phyloP scores from a whole-genome alignment of 2,113 vertebrate species.

The Mustelus asterias region DNA sequence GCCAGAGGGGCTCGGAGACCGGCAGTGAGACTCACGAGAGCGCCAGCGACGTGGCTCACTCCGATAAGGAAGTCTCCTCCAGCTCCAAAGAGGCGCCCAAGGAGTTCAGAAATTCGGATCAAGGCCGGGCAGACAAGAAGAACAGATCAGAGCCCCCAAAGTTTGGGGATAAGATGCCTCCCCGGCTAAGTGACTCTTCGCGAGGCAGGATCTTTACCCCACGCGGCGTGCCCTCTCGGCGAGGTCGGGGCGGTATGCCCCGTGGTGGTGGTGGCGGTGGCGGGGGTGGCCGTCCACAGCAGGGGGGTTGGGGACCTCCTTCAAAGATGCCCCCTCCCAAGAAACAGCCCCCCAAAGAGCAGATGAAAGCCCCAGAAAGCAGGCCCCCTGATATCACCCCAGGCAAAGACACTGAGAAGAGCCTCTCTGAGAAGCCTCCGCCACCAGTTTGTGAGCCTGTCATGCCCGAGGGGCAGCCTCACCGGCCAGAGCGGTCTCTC shows the following conservation, averaged over 20 bases:
- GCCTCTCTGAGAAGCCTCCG: conserved; percentile 49
- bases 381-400: conserved; percentile 33
- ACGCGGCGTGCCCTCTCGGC: conserved; percentile 75
- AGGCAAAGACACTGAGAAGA: conserved; percentile 41
- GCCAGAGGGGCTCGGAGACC: conserved; percentile 80
- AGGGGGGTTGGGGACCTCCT: not conserved
- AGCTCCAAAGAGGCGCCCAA: conserved; percentile 44
- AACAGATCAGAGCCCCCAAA: conserved; percentile 40
- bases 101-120: not conserved
- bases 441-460: conserved; percentile 44
- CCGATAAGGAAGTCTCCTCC: conserved; percentile 75
- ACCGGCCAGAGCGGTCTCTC: conserved; percentile 50
- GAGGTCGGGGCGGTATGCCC: conserved; percentile 69
- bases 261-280: conserved; percentile 48
- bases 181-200: conserved; percentile 44
- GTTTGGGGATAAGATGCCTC: conserved; percentile 41
- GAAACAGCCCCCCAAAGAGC: not conserved
- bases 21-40: conserved; percentile 76
- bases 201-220: conserved; percentile 81
- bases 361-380: not conserved
- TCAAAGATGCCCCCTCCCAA: not conserved
- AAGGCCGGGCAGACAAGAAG: not conserved
- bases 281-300: not conserved
- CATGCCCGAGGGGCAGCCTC: conserved; percentile 45
- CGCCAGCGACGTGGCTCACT: conserved; percentile 66